Evolutionary conservation across 2,888 invertebrate species (phyloP).

Genomic region (Polydrusus cervinus): DNA sequence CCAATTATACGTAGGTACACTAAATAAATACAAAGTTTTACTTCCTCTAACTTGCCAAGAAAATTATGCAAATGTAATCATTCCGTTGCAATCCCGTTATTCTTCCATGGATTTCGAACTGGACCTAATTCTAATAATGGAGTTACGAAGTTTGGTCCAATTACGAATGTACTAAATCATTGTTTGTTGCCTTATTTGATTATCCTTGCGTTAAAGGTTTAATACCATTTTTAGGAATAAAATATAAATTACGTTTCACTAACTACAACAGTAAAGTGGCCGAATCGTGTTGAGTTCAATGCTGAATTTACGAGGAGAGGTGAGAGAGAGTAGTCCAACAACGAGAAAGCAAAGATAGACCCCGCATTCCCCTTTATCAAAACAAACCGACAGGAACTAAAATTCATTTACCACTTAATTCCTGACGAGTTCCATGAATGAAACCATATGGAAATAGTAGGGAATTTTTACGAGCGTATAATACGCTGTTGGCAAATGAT

Average conservation of each 20-base stretch:
- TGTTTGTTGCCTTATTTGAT: conserved; percentile 33
- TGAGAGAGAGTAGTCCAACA: no score
- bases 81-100: conserved; percentile 65
- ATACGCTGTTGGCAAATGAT: no score
- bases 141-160: conserved; percentile 24
- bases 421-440: no score
- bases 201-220: neutral
- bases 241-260: conserved; percentile 9
- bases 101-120: conserved; percentile 50
- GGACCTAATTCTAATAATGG: conserved; percentile 35
- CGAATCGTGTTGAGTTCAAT: no score
- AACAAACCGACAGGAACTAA: no score
- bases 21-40: conserved; percentile 13
- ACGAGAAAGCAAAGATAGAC: no score
- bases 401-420: no score
- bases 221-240: conserved; percentile 16
- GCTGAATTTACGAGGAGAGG: no score
- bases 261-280: no score
- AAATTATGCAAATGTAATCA: conserved; percentile 69
- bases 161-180: conserved; percentile 24
- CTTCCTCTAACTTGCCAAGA: conserved; percentile 1
- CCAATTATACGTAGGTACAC: conserved; percentile 4
- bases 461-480: no score
- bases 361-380: no score
- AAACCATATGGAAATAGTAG: no score